A percentile compares a stretch with the other conserved stretches of the same genome.
These are phyloP conservation scores for Diaperis boleti DNA, from an alignment of 2,888 invertebrate genomes.

Conservation along the genomic window DNA sequence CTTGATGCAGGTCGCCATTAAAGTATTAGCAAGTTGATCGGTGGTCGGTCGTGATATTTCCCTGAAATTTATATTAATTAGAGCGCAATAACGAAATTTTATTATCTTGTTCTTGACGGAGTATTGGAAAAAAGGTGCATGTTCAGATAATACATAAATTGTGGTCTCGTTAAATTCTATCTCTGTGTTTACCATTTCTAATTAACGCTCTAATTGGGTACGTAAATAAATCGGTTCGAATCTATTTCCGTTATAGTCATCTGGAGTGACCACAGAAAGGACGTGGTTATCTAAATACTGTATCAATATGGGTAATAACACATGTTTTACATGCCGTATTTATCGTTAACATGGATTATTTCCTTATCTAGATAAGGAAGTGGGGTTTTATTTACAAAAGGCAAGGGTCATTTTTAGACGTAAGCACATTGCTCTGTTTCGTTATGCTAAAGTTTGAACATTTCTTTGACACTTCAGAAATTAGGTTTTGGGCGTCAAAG, in stretches of 20 bases:
- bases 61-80: constrained; percentile 1
- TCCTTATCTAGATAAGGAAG: constrained; percentile 26
- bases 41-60: neutral
- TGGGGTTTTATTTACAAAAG: constrained; percentile 1
- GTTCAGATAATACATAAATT: neutral
- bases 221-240: constrained; percentile 9
- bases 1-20: constrained; percentile 1
- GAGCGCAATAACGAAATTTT: constrained; percentile 2
- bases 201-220: constrained; percentile 9
- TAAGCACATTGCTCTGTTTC: no score
- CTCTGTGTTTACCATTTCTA: neutral
- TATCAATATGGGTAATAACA: constrained; percentile 28
- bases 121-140: constrained; percentile 1
- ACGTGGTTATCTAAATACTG: constrained; percentile 23
- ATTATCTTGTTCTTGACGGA: neutral
- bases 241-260: constrained; percentile 14
- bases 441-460: no score
- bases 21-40: constrained; percentile 19
- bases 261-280: constrained; percentile 13
- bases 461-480: no score
- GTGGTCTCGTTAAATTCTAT: neutral
- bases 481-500: no score
- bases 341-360: constrained; percentile 7
- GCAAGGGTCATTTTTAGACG: neutral
- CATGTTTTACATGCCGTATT: constrained; percentile 1